phyloP scores from a whole-genome alignment of 2,113 vertebrate genomes.

The Chaetodon auriga region DNA sequence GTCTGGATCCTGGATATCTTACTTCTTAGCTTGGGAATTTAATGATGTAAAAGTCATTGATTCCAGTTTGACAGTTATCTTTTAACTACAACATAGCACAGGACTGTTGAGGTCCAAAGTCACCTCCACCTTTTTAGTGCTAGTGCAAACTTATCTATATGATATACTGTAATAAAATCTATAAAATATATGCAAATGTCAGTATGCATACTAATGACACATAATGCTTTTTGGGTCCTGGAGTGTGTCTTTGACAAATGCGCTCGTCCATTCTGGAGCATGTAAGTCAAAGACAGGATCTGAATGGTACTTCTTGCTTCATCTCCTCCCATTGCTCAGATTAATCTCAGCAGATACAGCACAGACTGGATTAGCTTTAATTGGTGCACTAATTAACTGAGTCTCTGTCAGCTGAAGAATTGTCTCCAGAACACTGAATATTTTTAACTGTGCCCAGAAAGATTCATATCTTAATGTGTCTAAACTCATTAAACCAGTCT shows the following conservation, averaged over 20 bases:
- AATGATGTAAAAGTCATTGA: not conserved
- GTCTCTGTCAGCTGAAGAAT: not conserved
- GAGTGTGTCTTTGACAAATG: not conserved
- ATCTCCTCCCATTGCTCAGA: not conserved
- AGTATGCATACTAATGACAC: not conserved
- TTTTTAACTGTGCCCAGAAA: not conserved
- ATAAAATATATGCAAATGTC: not conserved
- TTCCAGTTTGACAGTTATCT: not conserved
- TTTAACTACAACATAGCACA: not conserved
- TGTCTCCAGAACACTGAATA: constrained; percentile 9
- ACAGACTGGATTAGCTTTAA: not conserved
- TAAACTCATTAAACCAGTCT: constrained; percentile 6
- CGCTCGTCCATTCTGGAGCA: not conserved
- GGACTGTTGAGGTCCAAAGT: not conserved
- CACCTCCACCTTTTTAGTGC: not conserved
- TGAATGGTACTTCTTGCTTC: not conserved
- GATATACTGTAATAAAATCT: not conserved
- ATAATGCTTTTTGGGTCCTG: not conserved
- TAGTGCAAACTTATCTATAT: not conserved
- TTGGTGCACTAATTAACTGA: constrained; percentile 2
- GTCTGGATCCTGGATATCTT: not conserved
- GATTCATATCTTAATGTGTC: constrained; percentile 18
- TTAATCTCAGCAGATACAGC: not conserved
- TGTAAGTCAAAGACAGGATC: not conserved
- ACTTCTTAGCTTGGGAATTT: not conserved